These are phyloP conservation scores for Lochmaea capreae DNA, from an alignment of 2,888 invertebrate genomes.

Conservation along the genomic window DNA sequence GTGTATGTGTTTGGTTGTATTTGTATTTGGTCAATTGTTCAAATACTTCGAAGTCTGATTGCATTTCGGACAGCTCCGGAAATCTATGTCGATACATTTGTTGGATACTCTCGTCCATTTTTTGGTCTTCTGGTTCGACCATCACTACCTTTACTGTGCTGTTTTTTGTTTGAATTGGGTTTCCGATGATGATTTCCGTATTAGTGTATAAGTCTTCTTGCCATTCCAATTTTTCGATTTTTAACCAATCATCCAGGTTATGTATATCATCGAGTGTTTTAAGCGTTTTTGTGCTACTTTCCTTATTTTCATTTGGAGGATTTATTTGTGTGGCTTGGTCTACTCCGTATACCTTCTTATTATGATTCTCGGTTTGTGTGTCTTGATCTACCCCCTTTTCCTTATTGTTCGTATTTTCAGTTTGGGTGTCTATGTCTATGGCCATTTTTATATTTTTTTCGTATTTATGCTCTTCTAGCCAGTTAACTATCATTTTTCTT, in stretches of 20 bases:
- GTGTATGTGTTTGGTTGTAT: too few species aligned
- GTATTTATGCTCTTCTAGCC: too few species aligned
- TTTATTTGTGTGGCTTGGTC: neutral
- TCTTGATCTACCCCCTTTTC: too few species aligned
- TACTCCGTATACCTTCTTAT: neutral
- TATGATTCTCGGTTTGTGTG: neutral
- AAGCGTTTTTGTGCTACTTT: neutral
- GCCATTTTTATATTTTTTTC: neutral
- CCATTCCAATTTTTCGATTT: neutral
- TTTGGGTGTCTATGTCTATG: constrained; percentile 3
- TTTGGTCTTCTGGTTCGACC: neutral
- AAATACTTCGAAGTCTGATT: too few species aligned
- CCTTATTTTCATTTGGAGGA: neutral
- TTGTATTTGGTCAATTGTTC: too few species aligned
- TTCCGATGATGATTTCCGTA: constrained; percentile 15
- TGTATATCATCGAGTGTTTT: too few species aligned
- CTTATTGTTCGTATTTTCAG: neutral
- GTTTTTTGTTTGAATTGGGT: constrained; percentile 8
- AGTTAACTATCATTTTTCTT: too few species aligned
- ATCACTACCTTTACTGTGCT: constrained; percentile 21
- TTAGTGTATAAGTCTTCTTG: neutral
- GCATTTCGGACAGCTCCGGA: constrained; percentile 1
- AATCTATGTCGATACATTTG: constrained; percentile 16
- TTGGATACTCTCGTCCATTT: constrained; percentile 17
- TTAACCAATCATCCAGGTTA: too few species aligned